Evolutionary conservation across 1,140 invertebrate genomes (phyloP).

Genomic region (Drosophila sucinea): DNA sequence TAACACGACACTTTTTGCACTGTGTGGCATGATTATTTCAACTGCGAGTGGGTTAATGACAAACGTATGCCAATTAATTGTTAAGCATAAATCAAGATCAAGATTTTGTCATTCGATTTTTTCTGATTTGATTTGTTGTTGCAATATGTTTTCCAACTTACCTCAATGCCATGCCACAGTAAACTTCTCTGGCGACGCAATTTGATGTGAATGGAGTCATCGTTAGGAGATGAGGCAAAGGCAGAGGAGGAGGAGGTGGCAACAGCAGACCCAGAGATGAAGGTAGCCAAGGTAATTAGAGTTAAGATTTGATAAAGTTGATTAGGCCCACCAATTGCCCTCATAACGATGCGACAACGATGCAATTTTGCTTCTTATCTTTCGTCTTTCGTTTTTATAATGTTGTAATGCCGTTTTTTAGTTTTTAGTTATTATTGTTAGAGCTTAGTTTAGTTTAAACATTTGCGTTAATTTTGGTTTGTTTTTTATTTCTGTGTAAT

Average conservation of each 20-base stretch:
- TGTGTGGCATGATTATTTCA: neutral
- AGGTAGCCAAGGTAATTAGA: constrained; percentile 63
- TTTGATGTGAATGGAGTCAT: constrained; percentile 59
- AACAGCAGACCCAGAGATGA: constrained; percentile 16
- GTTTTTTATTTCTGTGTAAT: neutral
- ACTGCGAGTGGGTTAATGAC: neutral
- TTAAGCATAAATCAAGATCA: constrained; percentile 10
- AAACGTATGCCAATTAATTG: constrained; percentile 7
- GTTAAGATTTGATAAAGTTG: constrained; percentile 44
- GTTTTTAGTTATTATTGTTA: constrained; percentile 25
- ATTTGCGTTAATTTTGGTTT: constrained; percentile 51
- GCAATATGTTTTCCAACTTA: constrained; percentile 32
- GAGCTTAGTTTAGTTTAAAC: constrained; percentile 5
- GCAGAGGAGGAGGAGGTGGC: constrained; percentile 1
- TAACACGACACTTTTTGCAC: neutral
- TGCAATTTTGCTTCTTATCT: constrained; percentile 26
- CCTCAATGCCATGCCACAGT: constrained; percentile 73
- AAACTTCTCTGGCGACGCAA: constrained; percentile 69
- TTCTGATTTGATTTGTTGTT: neutral
- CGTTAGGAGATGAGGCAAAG: neutral
- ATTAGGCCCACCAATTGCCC: constrained; percentile 48
- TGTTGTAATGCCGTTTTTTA: constrained; percentile 38
- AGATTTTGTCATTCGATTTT: constrained; percentile 11
- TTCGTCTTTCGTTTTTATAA: constrained; percentile 36
- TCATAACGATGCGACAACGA: constrained; percentile 59